These are phyloP conservation scores for Cosmorhoe ocellata DNA, from an alignment of 2,888 invertebrate genomes.

Conservation along the genomic window DNA sequence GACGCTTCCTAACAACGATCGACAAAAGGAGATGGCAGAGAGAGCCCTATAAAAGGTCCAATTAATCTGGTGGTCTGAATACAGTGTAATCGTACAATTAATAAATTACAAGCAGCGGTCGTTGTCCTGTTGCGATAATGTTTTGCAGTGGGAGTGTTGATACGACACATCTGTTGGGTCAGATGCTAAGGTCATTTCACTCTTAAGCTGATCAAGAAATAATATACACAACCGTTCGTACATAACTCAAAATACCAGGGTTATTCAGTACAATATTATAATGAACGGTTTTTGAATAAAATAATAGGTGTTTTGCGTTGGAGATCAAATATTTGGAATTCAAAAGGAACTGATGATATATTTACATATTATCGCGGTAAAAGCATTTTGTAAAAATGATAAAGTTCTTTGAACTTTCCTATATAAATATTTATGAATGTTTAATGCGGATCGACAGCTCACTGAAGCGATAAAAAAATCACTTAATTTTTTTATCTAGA, in stretches of 20 bases:
- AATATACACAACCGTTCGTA: slow-evolving; percentile 16
- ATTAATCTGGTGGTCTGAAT: slow-evolving; percentile 55
- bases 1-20: slow-evolving; percentile 33
- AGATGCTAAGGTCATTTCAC: slow-evolving; percentile 70
- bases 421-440: slow-evolving; percentile 3
- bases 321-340: slow-evolving; percentile 3
- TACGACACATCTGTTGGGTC: slow-evolving; percentile 74
- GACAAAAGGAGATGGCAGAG: slow-evolving; percentile 32
- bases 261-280: no score
- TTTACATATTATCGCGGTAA: neutral
- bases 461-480: no score
- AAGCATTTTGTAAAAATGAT: slow-evolving; percentile 19
- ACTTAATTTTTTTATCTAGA: no score
- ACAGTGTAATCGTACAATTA: slow-evolving; percentile 72
- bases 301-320: neutral
- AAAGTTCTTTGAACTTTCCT: slow-evolving; percentile 24
- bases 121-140: slow-evolving; percentile 71
- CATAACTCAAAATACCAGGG: no score
- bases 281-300: no score
- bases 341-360: slow-evolving; percentile 3
- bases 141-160: slow-evolving; percentile 70
- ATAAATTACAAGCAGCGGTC: slow-evolving; percentile 78
- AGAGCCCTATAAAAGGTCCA: slow-evolving; percentile 48
- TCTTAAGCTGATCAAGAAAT: slow-evolving; percentile 39
- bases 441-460: slow-evolving; percentile 3